Conservation (phyloP, 1,140 invertebrate species). For the Solenopsis invicta region DNA sequence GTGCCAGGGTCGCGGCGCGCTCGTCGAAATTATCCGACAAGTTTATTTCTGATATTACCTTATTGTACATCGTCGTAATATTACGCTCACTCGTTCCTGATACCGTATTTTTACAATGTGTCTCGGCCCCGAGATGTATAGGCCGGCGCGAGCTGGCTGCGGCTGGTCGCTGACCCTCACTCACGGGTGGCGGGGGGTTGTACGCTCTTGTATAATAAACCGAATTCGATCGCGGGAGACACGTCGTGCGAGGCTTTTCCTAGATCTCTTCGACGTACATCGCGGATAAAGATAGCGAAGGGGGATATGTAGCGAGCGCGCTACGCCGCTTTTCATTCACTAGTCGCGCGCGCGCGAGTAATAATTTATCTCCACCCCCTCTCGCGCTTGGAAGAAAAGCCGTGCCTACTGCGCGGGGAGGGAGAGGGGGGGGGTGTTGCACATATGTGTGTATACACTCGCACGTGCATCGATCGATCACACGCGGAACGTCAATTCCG, state of each 20-base stretch:
- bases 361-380: slow-evolving; percentile 46
- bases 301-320: neutral
- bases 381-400: neutral
- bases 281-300: slow-evolving; percentile 47
- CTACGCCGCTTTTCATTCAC: slow-evolving; percentile 55
- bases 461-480: slow-evolving; percentile 38
- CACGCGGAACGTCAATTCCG: slow-evolving; percentile 15
- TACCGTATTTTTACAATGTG: neutral
- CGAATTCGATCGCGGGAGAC: slow-evolving; percentile 84
- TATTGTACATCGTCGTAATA: neutral
- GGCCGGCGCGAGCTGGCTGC: slow-evolving; percentile 61
- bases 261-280: slow-evolving; percentile 63
- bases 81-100: slow-evolving; percentile 26
- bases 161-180: slow-evolving; percentile 85
- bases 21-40: no score
- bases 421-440: no score
- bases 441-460: neutral
- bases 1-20: no score
- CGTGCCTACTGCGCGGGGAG: neutral
- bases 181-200: slow-evolving; percentile 48
- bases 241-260: slow-evolving; percentile 64
- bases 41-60: slow-evolving; percentile 8
- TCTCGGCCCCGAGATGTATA: slow-evolving; percentile 71
- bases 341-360: slow-evolving; percentile 50
- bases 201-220: slow-evolving; percentile 86